Conservation (phyloP, 2,113 vertebrate genomes). For the zebrafish (Danio rerio) region GRCz12tu NC_133197.1:21483001-21483500, state of each 20-base stretch:
- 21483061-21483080: constrained; percentile 45
- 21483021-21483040: constrained; percentile 26
- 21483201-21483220: neutral
- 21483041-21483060: constrained; percentile 44
- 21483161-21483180: constrained; percentile 74
- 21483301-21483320: too few relatives aligned
- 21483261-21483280: neutral
- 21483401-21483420: too few relatives aligned
- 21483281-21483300: neutral
- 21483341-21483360: too few relatives aligned
- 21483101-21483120: constrained; percentile 72
- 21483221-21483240: neutral
- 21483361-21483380: too few relatives aligned
- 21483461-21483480: too few relatives aligned
- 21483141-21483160: constrained; percentile 71
- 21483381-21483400: too few relatives aligned
- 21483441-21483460: too few relatives aligned
- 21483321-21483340: too few relatives aligned
- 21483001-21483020: constrained; percentile 2
- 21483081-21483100: constrained; percentile 54
- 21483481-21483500: too few relatives aligned
- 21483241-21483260: neutral
- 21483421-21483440: too few relatives aligned
- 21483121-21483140: constrained; percentile 74
- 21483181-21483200: constrained; percentile 65